Evolutionary conservation across 2,113 vertebrate genomes (phyloP).

Genomic region (Myodes glareolus): DNA sequence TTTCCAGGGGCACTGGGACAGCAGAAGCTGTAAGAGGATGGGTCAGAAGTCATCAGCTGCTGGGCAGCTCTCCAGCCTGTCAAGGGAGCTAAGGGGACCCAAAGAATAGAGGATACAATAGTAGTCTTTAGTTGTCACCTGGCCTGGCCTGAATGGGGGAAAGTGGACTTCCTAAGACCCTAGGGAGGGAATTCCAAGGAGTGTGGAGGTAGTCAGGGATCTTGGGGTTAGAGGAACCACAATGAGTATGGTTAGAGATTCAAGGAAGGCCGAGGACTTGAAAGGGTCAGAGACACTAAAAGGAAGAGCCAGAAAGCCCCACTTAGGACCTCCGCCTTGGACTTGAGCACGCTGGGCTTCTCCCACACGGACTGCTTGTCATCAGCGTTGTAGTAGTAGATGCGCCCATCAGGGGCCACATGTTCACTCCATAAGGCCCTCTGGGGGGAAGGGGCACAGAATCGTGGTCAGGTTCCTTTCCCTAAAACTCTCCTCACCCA

Average conservation of each 20-base stretch:
- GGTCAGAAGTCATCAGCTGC: conserved; percentile 37
- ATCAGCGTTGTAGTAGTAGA: conserved; percentile 86
- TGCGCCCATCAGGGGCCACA: conserved; percentile 84
- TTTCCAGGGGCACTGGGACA: conserved; percentile 84
- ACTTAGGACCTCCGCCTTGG: conserved; percentile 84
- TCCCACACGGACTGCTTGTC: conserved; percentile 87
- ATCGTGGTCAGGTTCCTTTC: conserved; percentile 43
- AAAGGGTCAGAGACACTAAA: conserved; percentile 54
- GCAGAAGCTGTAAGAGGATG: conserved; percentile 77
- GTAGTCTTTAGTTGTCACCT: conserved; percentile 35
- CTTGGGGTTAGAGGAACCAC: conserved; percentile 34
- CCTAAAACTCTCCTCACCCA: conserved; percentile 49
- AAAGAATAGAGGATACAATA: neutral
- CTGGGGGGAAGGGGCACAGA: conserved; percentile 67
- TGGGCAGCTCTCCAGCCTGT: neutral
- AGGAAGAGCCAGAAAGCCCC: conserved; percentile 48
- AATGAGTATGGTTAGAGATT: conserved; percentile 1
- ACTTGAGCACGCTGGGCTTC: conserved; percentile 86
- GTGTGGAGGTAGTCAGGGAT: neutral
- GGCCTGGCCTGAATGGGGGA: neutral
- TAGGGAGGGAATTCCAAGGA: neutral
- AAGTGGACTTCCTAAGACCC: conserved; percentile 39
- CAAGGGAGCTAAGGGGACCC: neutral
- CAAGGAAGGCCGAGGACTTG: neutral
- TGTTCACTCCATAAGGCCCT: conserved; percentile 86